These are phyloP conservation scores for Bovichtus diacanthus DNA, from an alignment of 2,797 vertebrate species.

Conservation along the genomic window DNA sequence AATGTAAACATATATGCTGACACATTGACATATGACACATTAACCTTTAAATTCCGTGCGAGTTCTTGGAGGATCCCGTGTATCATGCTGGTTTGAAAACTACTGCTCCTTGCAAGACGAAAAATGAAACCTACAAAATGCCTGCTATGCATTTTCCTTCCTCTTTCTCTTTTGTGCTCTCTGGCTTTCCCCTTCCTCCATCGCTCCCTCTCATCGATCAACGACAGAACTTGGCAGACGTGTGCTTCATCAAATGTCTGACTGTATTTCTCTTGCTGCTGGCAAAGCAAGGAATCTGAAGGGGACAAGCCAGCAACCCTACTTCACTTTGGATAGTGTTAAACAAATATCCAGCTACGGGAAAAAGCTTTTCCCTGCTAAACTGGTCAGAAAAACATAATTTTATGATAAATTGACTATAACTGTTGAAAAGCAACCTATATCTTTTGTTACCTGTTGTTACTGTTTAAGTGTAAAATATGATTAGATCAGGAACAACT, in stretches of 20 bases:
- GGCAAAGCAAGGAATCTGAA: slow-evolving; percentile 60
- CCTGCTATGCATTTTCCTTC: slow-evolving; percentile 59
- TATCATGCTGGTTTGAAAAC: background rate
- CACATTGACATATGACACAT: no score
- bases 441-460: slow-evolving; percentile 25
- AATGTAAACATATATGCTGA: slow-evolving; percentile 16
- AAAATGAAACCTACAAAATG: slow-evolving; percentile 49
- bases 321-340: slow-evolving; percentile 25
- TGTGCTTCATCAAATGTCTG: slow-evolving; percentile 80
- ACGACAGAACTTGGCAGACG: slow-evolving; percentile 72
- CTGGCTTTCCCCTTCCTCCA: slow-evolving; percentile 41
- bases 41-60: background rate
- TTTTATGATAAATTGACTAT: slow-evolving; percentile 16
- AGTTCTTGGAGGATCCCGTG: background rate
- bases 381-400: background rate
- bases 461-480: background rate
- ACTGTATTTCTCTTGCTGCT: slow-evolving; percentile 73
- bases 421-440: slow-evolving; percentile 3
- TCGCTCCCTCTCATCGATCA: slow-evolving; percentile 78
- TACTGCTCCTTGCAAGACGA: background rate
- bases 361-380: slow-evolving; percentile 10
- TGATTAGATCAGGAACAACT: background rate
- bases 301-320: slow-evolving; percentile 41
- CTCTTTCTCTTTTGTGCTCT: slow-evolving; percentile 36
- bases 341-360: background rate